A percentile compares a stretch with the other conserved stretches of the same genome.
These are phyloP conservation scores for Volucella zonaria DNA, from an alignment of 2,888 invertebrate genomes.

Conservation along the genomic window DNA sequence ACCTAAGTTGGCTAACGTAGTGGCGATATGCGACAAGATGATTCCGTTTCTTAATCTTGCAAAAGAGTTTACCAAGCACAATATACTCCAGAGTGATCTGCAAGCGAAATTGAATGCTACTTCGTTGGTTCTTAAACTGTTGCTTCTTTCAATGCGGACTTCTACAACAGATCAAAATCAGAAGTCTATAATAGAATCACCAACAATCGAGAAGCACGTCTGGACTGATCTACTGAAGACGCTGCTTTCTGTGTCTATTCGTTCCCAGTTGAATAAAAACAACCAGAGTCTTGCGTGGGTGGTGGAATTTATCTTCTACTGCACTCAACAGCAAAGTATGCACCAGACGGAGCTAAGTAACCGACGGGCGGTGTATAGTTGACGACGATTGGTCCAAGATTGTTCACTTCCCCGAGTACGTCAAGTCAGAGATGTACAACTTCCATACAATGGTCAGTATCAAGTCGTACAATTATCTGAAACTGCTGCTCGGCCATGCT, in stretches of 20 bases:
- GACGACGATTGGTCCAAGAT: constrained; percentile 96
- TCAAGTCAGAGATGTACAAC: constrained; percentile 88
- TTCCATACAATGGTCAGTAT: constrained; percentile 89
- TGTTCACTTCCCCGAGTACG: constrained; percentile 92
- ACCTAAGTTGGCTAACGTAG: constrained; percentile 96
- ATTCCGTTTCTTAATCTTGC: constrained; percentile 95
- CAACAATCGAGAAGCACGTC: constrained; percentile 83
- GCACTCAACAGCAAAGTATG: constrained; percentile 90
- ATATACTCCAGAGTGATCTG: constrained; percentile 95
- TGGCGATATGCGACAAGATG: constrained; percentile 97
- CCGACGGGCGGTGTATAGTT: constrained; percentile 93
- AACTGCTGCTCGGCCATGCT: constrained; percentile 94
- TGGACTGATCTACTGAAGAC: constrained; percentile 89
- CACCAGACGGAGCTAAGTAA: constrained; percentile 94
- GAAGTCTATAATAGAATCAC: constrained; percentile 75
- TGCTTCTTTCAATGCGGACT: constrained; percentile 86
- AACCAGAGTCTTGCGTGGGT: constrained; percentile 93
- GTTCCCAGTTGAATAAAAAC: constrained; percentile 89
- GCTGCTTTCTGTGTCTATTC: constrained; percentile 91
- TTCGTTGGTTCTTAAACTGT: constrained; percentile 90
- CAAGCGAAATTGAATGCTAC: constrained; percentile 96
- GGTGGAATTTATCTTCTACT: constrained; percentile 93
- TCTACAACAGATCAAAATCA: constrained; percentile 51
- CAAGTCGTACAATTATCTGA: constrained; percentile 96
- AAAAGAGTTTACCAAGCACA: constrained; percentile 91